Percentiles rank a stretch among this genome's conserved stretches.
Conservation (phyloP, 2,888 invertebrate genomes). For the Chelonus formosanus region DNA sequence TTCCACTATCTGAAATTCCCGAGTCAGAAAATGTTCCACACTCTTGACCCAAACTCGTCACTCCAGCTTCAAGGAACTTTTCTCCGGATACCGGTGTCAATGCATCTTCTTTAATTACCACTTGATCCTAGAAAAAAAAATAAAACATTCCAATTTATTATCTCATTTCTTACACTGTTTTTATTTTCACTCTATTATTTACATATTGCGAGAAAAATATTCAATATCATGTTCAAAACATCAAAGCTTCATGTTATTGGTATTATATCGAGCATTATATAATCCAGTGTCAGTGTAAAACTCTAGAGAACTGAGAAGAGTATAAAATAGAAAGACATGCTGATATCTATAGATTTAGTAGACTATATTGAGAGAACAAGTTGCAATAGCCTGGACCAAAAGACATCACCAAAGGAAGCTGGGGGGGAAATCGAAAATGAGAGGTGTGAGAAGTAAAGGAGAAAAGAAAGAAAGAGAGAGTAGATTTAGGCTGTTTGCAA, state of each 20-base stretch:
- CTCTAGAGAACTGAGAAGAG: constrained; percentile 40
- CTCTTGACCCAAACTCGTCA: constrained; percentile 57
- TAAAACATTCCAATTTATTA: constrained; percentile 17
- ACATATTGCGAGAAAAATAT: too few relatives aligned
- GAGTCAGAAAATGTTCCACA: constrained; percentile 80
- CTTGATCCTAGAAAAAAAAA: constrained; percentile 48
- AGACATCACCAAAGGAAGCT: constrained; percentile 40
- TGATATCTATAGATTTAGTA: constrained; percentile 40
- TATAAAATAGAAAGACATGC: constrained; percentile 43
- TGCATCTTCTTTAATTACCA: constrained; percentile 42
- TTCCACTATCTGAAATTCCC: constrained; percentile 82
- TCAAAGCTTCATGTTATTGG: constrained; percentile 31
- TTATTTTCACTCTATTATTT: too few relatives aligned
- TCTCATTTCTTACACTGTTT: background rate
- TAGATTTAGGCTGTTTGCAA: constrained; percentile 65
- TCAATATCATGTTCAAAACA: too few relatives aligned
- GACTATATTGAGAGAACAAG: constrained; percentile 39
- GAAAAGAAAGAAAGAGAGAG: constrained; percentile 50
- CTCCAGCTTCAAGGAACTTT: constrained; percentile 51
- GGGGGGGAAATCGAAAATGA: constrained; percentile 29
- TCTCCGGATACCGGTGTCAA: constrained; percentile 41
- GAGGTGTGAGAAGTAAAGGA: constrained; percentile 36
- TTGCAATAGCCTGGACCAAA: constrained; percentile 35
- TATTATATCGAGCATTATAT: constrained; percentile 54
- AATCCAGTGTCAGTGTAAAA: constrained; percentile 53